These are phyloP conservation scores for Tachina grossa DNA, from an alignment of 2,888 invertebrate genomes.

Conservation along the genomic window DNA sequence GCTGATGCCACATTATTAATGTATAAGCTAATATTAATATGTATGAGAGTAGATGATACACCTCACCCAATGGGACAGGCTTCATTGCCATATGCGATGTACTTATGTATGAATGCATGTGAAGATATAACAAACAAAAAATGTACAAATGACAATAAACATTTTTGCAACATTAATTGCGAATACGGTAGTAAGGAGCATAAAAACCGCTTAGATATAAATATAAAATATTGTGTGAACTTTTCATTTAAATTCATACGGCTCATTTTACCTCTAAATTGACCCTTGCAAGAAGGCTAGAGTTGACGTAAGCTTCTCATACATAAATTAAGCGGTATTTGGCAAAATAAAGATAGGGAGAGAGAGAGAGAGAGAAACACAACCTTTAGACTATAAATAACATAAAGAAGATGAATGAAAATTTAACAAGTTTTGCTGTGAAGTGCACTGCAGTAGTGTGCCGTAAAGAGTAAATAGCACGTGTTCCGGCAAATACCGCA, in stretches of 20 bases:
- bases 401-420: constrained; percentile 63
- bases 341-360: background rate
- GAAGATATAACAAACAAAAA: background rate
- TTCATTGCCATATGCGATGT: background rate
- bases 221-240: constrained; percentile 34
- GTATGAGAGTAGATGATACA: background rate
- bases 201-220: constrained; percentile 36
- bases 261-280: constrained; percentile 41
- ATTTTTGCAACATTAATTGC: constrained; percentile 33
- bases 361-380: background rate
- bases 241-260: constrained; percentile 29
- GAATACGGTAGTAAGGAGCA: background rate
- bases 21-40: background rate
- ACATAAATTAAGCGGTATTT: constrained; percentile 56
- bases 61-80: constrained; percentile 3
- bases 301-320: constrained; percentile 66
- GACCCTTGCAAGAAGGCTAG: constrained; percentile 65
- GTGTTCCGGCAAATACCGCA: constrained; percentile 58
- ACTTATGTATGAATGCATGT: background rate
- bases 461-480: constrained; percentile 27
- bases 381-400: constrained; percentile 68
- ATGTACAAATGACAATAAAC: constrained; percentile 6
- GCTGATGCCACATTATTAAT: constrained; percentile 31
- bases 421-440: constrained; percentile 15
- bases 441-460: constrained; percentile 24